A percentile compares a stretch with the other conserved stretches of the same genome.
Conservation (phyloP, 2,113 vertebrate genomes). For the Lamprologus lemairii region DNA sequence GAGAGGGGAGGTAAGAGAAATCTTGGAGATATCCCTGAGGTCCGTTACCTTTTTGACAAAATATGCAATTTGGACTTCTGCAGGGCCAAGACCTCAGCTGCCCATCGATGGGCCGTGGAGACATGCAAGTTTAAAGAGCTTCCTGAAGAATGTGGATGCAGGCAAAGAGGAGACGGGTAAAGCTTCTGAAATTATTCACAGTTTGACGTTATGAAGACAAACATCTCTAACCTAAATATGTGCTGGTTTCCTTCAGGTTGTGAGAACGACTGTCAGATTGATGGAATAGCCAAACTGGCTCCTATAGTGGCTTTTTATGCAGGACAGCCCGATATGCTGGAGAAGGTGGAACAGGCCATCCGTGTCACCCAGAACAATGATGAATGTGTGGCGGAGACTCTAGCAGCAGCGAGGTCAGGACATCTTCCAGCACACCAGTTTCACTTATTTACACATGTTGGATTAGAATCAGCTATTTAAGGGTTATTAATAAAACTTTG, state of each 20-base stretch:
- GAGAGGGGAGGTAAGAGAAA: constrained; percentile 50
- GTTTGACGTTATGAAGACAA: background rate
- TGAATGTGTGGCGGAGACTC: constrained; percentile 63
- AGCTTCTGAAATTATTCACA: background rate
- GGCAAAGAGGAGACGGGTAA: constrained; percentile 66
- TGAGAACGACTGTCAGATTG: constrained; percentile 64
- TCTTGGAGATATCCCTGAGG: background rate
- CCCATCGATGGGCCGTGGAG: constrained; percentile 73
- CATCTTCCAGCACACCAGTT: background rate
- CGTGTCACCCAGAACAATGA: constrained; percentile 73
- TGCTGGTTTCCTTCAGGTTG: constrained; percentile 43
- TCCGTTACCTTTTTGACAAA: background rate
- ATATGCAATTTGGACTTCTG: background rate
- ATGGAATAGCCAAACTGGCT: constrained; percentile 68
- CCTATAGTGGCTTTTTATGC: constrained; percentile 70
- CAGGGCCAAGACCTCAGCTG: constrained; percentile 67
- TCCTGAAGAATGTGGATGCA: constrained; percentile 68
- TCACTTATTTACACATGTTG: background rate
- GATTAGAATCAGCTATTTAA: background rate
- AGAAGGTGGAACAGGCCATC: constrained; percentile 59
- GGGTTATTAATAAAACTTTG: background rate
- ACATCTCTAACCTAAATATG: background rate
- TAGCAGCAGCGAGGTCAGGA: constrained; percentile 67
- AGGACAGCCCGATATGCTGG: constrained; percentile 66
- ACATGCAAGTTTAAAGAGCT: constrained; percentile 66